A percentile compares a stretch with the other conserved stretches of the same genome.
phyloP scores from a whole-genome alignment of 2,113 vertebrate species.

The Ictidomys tridecemlineatus region DNA sequence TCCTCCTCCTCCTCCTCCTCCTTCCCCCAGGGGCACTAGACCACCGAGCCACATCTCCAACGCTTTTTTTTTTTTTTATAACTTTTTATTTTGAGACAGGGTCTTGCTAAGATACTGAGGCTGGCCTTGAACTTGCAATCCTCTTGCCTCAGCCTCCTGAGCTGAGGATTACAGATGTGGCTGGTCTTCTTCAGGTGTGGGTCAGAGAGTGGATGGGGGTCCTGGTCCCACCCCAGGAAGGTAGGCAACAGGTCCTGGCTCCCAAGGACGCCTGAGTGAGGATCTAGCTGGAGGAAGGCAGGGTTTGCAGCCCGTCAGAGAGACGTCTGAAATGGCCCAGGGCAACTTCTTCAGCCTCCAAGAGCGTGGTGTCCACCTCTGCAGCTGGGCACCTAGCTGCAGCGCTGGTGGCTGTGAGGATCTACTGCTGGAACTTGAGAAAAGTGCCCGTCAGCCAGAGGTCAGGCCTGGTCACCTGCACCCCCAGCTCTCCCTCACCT shows the following conservation, averaged over 20 bases:
- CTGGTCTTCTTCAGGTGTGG: not conserved
- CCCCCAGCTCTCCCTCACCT: not conserved
- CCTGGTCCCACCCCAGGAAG: not conserved
- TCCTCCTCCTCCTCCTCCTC: too few relatives aligned
- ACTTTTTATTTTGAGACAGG: not conserved
- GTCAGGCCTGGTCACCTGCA: not conserved
- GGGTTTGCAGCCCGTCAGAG: not conserved
- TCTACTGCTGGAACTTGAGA: not conserved
- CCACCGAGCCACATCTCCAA: not conserved
- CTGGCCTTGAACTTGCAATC: not conserved
- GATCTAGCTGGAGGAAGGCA: not conserved
- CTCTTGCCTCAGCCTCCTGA: not conserved
- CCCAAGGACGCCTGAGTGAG: not conserved
- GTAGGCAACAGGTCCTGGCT: not conserved
- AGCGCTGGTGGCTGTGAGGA: not conserved
- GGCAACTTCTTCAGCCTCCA: not conserved
- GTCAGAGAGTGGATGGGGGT: not conserved
- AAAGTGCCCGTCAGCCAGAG: not conserved
- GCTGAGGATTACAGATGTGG: not conserved
- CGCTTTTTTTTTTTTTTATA: not conserved
- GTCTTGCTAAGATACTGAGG: not conserved
- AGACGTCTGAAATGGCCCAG: not conserved
- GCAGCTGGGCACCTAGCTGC: not conserved
- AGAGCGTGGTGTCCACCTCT: not conserved
- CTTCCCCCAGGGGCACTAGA: not conserved